These are phyloP conservation scores for Mystacornis crossleyi DNA, from an alignment of 2,113 vertebrate species.

Conservation along the genomic window DNA sequence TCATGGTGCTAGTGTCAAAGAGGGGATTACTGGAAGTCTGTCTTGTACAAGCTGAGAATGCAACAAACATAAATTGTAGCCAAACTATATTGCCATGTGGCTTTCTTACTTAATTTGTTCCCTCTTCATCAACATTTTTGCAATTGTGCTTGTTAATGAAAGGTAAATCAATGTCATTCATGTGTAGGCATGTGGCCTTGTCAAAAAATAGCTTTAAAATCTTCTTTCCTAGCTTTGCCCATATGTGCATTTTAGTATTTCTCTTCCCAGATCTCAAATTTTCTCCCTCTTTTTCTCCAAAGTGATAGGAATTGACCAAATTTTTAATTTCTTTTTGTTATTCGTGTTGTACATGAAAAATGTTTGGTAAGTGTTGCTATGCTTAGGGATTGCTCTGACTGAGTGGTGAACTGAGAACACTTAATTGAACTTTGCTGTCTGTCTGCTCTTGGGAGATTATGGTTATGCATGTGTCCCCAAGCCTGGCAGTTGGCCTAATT, in stretches of 20 bases:
- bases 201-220: background rate
- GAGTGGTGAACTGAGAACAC: constrained; percentile 22
- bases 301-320: background rate
- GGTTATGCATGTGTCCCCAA: background rate
- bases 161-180: background rate
- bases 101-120: background rate
- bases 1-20: constrained; percentile 34
- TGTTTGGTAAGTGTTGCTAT: background rate
- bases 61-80: constrained; percentile 23
- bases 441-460: constrained; percentile 36
- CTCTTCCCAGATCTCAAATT: background rate
- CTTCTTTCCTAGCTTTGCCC: background rate
- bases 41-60: constrained; percentile 26
- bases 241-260: background rate
- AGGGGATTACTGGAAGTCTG: constrained; percentile 29
- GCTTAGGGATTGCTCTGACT: constrained; percentile 19
- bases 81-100: background rate
- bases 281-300: background rate
- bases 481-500: constrained; percentile 62
- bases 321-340: background rate
- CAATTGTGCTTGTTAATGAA: background rate
- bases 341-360: accelerated
- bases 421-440: constrained; percentile 45
- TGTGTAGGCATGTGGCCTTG: background rate
- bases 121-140: background rate